Percentiles rank a stretch among this genome's conserved stretches.
Conservation (phyloP, 2,888 invertebrate species). For the Diabrotica balteata region DNA sequence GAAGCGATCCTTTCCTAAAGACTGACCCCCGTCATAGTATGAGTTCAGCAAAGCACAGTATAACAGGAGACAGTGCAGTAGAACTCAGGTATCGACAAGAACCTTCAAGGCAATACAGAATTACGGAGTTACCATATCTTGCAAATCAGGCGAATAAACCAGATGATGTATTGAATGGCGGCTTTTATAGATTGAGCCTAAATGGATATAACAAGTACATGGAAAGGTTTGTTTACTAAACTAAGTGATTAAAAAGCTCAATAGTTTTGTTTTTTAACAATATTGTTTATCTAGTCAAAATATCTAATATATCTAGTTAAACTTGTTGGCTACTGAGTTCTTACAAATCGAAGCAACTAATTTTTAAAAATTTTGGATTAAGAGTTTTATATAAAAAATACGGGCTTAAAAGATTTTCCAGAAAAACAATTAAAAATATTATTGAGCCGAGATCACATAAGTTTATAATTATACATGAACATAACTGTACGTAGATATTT, state of each 20-base stretch:
- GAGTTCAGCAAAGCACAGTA: constrained; percentile 51
- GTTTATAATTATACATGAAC: no score
- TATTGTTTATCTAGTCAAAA: no score
- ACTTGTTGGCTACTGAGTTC: no score
- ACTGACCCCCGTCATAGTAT: constrained; percentile 54
- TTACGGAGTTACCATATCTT: constrained; percentile 47
- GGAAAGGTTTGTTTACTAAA: constrained; percentile 47
- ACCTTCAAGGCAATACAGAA: constrained; percentile 49
- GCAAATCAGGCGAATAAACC: constrained; percentile 44
- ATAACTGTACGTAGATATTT: neutral
- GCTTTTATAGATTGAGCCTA: constrained; percentile 54
- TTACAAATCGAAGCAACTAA: no score
- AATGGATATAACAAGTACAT: constrained; percentile 56
- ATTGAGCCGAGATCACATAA: no score
- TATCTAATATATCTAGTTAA: no score
- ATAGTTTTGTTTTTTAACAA: no score
- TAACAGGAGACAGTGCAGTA: constrained; percentile 42
- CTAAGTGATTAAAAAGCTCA: constrained; percentile 1
- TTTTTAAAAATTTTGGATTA: no score
- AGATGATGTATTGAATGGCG: constrained; percentile 53
- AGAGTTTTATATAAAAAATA: no score
- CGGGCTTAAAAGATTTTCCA: no score
- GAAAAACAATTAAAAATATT: no score
- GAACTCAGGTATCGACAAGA: constrained; percentile 47
- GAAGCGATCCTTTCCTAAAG: constrained; percentile 52